A percentile compares a stretch with the other conserved stretches of the same genome.
phyloP scores from a whole-genome alignment of 2,888 invertebrate species.

The Synergus umbraculus region DNA sequence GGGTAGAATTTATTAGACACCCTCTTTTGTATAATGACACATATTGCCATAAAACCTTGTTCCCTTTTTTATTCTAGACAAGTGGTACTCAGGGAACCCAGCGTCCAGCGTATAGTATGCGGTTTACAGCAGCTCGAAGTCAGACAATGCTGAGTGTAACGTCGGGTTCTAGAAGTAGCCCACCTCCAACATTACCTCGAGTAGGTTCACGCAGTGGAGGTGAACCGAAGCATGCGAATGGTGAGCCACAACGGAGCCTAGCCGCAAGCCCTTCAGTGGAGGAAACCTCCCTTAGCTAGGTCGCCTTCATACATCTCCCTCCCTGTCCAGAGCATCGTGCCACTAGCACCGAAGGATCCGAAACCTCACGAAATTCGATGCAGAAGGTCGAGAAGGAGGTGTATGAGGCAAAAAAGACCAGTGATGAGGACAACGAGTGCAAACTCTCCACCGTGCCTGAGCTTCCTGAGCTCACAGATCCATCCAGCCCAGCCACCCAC shows the following conservation, averaged over 20 bases:
- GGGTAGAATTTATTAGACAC: no score
- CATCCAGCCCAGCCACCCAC: conserved; percentile 50
- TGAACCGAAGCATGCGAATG: conserved; percentile 68
- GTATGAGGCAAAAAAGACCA: conserved; percentile 54
- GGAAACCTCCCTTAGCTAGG: conserved; percentile 73
- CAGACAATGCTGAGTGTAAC: conserved; percentile 80
- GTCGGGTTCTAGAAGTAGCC: conserved; percentile 73
- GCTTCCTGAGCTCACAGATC: conserved; percentile 60
- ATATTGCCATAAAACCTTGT: not conserved
- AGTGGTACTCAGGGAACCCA: conserved; percentile 66
- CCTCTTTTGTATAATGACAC: no score
- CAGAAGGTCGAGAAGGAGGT: conserved; percentile 63
- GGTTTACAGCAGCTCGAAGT: conserved; percentile 77
- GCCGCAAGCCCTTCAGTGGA: conserved; percentile 69
- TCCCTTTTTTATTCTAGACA: conserved; percentile 51
- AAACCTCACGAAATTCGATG: conserved; percentile 41
- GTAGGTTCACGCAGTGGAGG: conserved; percentile 56
- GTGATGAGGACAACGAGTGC: conserved; percentile 51
- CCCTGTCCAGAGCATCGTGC: conserved; percentile 61
- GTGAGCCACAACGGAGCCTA: conserved; percentile 62
- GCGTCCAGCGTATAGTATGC: conserved; percentile 78
- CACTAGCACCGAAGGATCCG: conserved; percentile 46
- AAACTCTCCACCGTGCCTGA: conserved; percentile 64
- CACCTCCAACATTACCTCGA: conserved; percentile 60
- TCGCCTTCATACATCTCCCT: conserved; percentile 69